A percentile compares a stretch with the other conserved stretches of the same genome.
Conservation (phyloP, 2,113 vertebrate genomes). For the Falcunculus frontatus region DNA sequence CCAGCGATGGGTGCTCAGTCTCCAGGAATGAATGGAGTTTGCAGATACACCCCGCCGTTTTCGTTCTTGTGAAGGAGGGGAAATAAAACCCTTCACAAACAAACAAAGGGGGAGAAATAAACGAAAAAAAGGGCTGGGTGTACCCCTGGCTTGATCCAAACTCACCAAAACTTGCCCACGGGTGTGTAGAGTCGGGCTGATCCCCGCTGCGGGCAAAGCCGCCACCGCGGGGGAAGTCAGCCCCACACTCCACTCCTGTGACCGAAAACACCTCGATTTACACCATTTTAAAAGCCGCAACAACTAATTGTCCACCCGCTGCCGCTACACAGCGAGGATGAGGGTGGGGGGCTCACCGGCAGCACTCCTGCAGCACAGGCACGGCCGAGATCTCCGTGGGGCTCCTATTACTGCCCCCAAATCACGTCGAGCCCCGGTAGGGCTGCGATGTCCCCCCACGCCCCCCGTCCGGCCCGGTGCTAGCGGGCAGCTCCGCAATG, state of each 20-base stretch:
- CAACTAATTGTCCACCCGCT: neutral
- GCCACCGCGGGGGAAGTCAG: neutral
- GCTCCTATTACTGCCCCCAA: neutral
- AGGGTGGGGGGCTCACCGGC: neutral
- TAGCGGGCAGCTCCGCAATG: slow-evolving; percentile 15
- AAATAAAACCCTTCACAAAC: neutral
- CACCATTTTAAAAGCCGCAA: neutral
- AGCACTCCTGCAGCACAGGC: neutral
- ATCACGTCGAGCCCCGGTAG: rapidly evolving
- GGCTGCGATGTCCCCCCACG: rapidly evolving
- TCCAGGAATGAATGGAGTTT: too few species aligned
- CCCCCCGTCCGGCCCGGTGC: too few species aligned
- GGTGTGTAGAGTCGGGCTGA: neutral
- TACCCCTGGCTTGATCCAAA: neutral
- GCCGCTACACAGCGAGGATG: neutral
- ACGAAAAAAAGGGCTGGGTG: neutral
- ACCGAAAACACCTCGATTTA: neutral
- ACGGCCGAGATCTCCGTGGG: neutral
- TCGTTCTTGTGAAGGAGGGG: neutral
- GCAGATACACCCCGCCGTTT: neutral
- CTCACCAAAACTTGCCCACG: neutral
- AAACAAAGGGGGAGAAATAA: neutral
- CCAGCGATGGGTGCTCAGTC: too few species aligned
- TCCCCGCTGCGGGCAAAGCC: neutral
- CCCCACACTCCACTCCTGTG: neutral